phyloP scores from a whole-genome alignment of 2,797 vertebrate genomes.

The Phoxinus dragarum region DNA sequence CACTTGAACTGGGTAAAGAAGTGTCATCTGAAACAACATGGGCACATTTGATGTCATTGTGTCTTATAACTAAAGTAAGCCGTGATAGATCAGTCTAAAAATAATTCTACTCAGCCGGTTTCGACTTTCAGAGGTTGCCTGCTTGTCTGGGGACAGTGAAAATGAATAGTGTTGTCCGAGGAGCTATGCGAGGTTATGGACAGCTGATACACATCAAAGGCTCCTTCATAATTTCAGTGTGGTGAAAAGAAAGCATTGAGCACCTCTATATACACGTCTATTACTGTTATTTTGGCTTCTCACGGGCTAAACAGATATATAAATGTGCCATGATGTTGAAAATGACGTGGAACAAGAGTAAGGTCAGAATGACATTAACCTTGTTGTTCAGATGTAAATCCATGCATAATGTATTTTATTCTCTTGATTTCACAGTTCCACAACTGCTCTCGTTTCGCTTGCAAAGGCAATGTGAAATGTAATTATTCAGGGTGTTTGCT shows the following conservation, averaged over 20 bases:
- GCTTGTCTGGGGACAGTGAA: not conserved
- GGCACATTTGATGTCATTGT: not conserved
- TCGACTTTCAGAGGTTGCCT: conserved; percentile 3
- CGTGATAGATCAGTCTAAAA: conserved; percentile 16
- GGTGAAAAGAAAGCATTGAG: not conserved
- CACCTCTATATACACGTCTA: not conserved
- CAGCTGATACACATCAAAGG: not conserved
- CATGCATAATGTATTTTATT: conserved; percentile 37
- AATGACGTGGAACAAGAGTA: not conserved
- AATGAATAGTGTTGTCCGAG: not conserved
- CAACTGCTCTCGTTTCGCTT: not conserved
- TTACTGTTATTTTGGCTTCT: not conserved
- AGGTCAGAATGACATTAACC: conserved; percentile 22
- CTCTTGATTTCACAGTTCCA: conserved; percentile 10
- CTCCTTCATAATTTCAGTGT: not conserved
- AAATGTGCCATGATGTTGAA: not conserved
- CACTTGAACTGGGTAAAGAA: not conserved
- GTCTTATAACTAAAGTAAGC: not conserved
- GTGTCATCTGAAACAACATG: not conserved
- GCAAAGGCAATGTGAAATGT: not conserved
- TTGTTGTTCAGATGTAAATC: not conserved
- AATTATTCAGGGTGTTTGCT: not conserved
- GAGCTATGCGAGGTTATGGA: not conserved
- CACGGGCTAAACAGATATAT: not conserved
- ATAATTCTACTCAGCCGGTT: not conserved